Percentiles rank a stretch among this genome's conserved stretches.
These are phyloP conservation scores for Sphaerophoria rueppellii DNA, from an alignment of 2,888 invertebrate genomes.

Conservation along the genomic window DNA sequence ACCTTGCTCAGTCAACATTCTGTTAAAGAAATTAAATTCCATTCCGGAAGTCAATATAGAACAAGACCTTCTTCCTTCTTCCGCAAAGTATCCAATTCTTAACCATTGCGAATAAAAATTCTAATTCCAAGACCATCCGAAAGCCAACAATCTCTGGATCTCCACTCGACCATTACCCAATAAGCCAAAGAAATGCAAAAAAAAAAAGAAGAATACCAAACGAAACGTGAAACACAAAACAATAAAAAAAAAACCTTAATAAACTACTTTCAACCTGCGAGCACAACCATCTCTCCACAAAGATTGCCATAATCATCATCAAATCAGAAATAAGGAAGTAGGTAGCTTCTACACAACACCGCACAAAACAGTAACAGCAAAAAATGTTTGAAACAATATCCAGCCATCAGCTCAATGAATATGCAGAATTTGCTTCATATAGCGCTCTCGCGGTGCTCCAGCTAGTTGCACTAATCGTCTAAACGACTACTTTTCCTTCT, in stretches of 20 bases:
- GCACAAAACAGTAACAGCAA: background rate
- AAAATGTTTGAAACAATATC: slow-evolving; percentile 8
- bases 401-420: slow-evolving; percentile 28
- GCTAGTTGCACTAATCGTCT: slow-evolving; percentile 42
- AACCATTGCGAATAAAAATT: slow-evolving; percentile 20
- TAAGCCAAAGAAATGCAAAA: slow-evolving; percentile 42
- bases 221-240: slow-evolving; percentile 5
- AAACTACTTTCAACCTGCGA: slow-evolving; percentile 42
- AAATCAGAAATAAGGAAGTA: slow-evolving; percentile 56
- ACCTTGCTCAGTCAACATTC: background rate
- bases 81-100: background rate
- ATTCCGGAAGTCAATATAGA: background rate
- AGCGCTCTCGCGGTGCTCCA: slow-evolving; percentile 22
- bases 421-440: slow-evolving; percentile 26
- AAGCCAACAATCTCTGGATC: slow-evolving; percentile 1
- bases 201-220: background rate
- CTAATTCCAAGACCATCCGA: background rate
- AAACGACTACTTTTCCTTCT: slow-evolving; percentile 50
- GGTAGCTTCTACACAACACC: slow-evolving; percentile 20
- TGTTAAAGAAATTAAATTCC: background rate
- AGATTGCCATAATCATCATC: slow-evolving; percentile 35
- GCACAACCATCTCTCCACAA: slow-evolving; percentile 6
- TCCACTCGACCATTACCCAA: slow-evolving; percentile 28
- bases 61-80: background rate
- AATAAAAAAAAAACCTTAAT: slow-evolving; percentile 3